Base-by-base conservation (phyloP, 1,140 invertebrate species). In the Diachasmimorpha longicaudata region DNA sequence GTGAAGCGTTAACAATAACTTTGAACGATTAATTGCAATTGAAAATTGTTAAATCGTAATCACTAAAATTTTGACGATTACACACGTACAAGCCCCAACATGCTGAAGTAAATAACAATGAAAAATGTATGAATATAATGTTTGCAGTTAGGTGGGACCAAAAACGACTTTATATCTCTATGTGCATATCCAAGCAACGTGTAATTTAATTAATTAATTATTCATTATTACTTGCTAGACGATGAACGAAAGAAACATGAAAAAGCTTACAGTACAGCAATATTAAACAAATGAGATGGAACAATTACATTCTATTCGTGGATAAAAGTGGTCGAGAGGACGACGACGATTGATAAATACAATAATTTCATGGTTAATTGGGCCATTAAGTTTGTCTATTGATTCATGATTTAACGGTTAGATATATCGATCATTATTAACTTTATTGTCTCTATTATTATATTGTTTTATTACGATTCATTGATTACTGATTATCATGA, bases 91-190 rank as follows among this genome's bases (percentile, higher is more conserved):
- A 82, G 79, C 78, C 78, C 79, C 78, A 76, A 79, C 79, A 78
- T 75, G 79, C 73, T 78, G 72, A 84, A 79, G 78, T 58, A 77
- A 77, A 77, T 71, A 46, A 75, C 67, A 67, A 76, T 76, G 48
- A 76, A 77, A n/a, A 79, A 83, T 86, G 86, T 87, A 86, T 86
- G 87, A 88, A 87, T 89, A 88, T 89, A 88, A 87, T 84, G 86
- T 89, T 88, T 89, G 87, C 84, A 87, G 86, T 88, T 89, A 89
- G 88, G 87, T 89, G 88, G 88, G 87, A 89, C 88, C 88, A 89
- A 89, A 89, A 88, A 89, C 82, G 84, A 89, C 87, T 88, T 88
- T 88, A 88, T 89, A 89, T 88, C 86, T 88, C 85, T 87, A 87
- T 87, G 85, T 87, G 87, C 85, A 88, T 89, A 87, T 87, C 86